Base-by-base conservation (phyloP, 2,797 vertebrate species). In the Pangasius djambal region DNA sequence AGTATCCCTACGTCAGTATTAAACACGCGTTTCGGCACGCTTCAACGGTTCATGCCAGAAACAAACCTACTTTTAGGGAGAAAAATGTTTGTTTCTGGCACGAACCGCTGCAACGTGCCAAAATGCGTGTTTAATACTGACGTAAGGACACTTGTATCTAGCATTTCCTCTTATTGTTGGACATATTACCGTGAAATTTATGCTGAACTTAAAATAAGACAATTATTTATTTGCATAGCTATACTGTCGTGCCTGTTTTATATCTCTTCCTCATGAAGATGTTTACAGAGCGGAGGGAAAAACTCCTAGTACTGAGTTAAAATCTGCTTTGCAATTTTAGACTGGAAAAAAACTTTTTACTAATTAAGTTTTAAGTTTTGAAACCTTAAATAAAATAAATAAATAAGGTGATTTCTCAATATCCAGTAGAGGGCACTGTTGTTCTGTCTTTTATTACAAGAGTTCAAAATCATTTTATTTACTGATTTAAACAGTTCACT, bases 381-480 rank as follows among this genome's bases (percentile, higher is more conserved):
- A 72, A 20, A 8, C 40, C 34, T 6, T 72, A 3, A 37, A 9
- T 75, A 13, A 52, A 22, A n/a, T 16, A 15, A 18, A 55, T 34
- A 31, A n/a, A 55, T 3, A 16, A 57, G 79, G 22, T 83, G 1
- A 10, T 63, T 82, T 81, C 40, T 34, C 18, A 1, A 1, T 83
- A 2, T 75, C 57, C 94, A 92, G 89, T 90, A 92, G 95, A 93
- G 92, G 93, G 88, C 89, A 87, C 86, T 78, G 82, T 87, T 89
- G 87, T 16, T 20, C 61, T 48, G 15, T 48, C 16, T 84, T 34
- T 50, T 50, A 31, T 83, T 9, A 6, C 20, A 79, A 22, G 40
- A 22, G 16, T 6, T 0, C 31, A 6, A 85, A 70, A 22, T 70
- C 37, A 31, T 34, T 61, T 57, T 13, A n/a, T 84, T 22, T 16